Conservation (phyloP, 2,888 invertebrate species). For the Sialis lutaria region DNA sequence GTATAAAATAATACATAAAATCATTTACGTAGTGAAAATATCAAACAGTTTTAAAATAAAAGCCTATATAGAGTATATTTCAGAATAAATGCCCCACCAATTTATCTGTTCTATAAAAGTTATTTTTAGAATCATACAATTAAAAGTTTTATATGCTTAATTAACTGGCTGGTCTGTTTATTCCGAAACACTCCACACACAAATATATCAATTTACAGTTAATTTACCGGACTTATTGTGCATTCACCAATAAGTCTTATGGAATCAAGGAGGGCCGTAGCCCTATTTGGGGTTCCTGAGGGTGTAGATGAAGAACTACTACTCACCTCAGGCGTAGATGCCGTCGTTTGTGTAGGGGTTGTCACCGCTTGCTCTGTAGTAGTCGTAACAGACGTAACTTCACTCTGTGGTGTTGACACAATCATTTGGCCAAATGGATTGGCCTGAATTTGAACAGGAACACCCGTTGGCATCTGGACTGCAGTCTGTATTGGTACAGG, state of each 20-base stretch:
- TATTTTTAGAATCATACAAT: too few species aligned
- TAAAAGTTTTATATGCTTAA: too few species aligned
- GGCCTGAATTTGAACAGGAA: not conserved
- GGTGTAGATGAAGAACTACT: not conserved
- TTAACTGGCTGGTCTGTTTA: too few species aligned
- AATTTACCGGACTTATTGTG: slow-evolving; percentile 4
- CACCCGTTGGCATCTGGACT: not conserved
- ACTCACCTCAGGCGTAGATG: not conserved
- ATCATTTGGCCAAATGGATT: not conserved
- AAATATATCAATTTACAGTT: not conserved
- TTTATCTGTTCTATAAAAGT: too few species aligned
- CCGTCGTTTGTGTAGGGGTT: not conserved
- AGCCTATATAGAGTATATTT: too few species aligned
- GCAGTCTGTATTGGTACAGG: too few species aligned
- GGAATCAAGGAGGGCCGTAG: not conserved
- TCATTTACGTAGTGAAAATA: too few species aligned
- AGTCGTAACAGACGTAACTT: not conserved
- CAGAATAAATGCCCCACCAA: too few species aligned
- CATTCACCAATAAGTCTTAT: slow-evolving; percentile 5
- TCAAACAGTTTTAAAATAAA: too few species aligned
- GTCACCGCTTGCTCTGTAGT: not conserved
- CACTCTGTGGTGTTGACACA: not conserved
- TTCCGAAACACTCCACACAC: too few species aligned
- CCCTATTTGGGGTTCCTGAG: not conserved
- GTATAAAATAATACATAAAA: too few species aligned